Conservation (phyloP, 2,888 invertebrate genomes). For the Molorchus minor region DNA sequence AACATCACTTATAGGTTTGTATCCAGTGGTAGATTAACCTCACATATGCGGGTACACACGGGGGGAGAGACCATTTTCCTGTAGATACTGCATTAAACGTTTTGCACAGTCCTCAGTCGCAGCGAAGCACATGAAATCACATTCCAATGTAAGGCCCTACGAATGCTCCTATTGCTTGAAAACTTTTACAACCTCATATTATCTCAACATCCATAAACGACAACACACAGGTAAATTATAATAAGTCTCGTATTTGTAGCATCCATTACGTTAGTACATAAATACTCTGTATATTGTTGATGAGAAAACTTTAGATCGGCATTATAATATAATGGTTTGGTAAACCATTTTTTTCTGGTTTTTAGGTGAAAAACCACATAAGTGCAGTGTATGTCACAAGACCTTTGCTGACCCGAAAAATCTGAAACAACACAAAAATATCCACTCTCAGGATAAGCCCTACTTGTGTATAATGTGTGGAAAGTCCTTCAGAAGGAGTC, state of each 20-base stretch:
- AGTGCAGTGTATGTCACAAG: constrained; percentile 49
- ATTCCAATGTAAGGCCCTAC: constrained; percentile 45
- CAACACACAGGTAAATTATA: constrained; percentile 39
- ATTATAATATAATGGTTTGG: too few species aligned
- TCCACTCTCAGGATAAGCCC: constrained; percentile 48
- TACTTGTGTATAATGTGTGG: constrained; percentile 50
- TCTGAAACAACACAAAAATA: constrained; percentile 49
- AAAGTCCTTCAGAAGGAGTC: constrained; percentile 49
- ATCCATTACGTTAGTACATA: too few species aligned
- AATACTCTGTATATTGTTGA: too few species aligned
- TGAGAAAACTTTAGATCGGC: too few species aligned
- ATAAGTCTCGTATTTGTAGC: too few species aligned
- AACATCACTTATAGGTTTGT: constrained; percentile 54
- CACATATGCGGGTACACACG: constrained; percentile 51
- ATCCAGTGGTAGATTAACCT: constrained; percentile 51
- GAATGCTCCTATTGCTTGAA: constrained; percentile 50
- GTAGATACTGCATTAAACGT: constrained; percentile 49
- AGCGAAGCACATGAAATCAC: constrained; percentile 49
- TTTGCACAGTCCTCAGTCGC: constrained; percentile 51
- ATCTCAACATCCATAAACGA: constrained; percentile 51
- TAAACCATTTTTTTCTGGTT: neutral
- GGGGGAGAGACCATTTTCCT: constrained; percentile 51
- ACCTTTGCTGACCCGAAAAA: constrained; percentile 53
- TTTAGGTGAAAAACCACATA: constrained; percentile 51
- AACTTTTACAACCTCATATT: constrained; percentile 49